These are phyloP conservation scores for Euwallacea similis DNA, from an alignment of 1,140 invertebrate species.

Conservation along the genomic window DNA sequence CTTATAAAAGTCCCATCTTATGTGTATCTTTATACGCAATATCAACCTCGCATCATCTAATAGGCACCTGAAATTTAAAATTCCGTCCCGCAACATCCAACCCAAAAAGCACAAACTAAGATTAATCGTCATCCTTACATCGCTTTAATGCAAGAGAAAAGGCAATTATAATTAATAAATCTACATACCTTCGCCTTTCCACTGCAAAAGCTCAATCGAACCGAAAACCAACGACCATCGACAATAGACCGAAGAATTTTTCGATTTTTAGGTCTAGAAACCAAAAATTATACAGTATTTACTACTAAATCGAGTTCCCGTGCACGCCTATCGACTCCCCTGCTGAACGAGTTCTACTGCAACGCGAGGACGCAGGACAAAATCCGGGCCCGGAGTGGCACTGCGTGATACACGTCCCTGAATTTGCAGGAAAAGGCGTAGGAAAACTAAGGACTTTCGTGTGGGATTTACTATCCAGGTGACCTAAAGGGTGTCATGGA, in stretches of 20 bases:
- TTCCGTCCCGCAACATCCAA: too few species aligned
- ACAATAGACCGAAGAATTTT: background rate
- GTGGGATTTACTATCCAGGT: too few species aligned
- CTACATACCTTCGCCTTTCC: constrained; percentile 30
- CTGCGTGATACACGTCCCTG: constrained; percentile 21
- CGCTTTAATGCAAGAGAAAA: too few species aligned
- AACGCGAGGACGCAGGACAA: constrained; percentile 32
- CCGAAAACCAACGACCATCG: background rate
- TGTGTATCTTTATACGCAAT: too few species aligned
- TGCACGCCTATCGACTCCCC: constrained; percentile 22
- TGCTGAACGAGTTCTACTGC: constrained; percentile 29
- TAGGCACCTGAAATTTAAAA: too few species aligned
- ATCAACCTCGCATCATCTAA: too few species aligned
- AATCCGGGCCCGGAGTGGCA: constrained; percentile 29
- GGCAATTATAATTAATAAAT: background rate
- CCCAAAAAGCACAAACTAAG: too few species aligned
- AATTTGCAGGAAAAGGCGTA: background rate
- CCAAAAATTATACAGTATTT: background rate
- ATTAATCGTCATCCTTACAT: too few species aligned
- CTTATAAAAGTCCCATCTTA: too few species aligned
- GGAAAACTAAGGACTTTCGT: too few species aligned
- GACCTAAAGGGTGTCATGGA: too few species aligned
- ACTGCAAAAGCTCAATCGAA: constrained; percentile 9
- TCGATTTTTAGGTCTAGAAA: background rate
- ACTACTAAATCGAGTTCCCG: background rate